A percentile compares a stretch with the other conserved stretches of the same genome.
phyloP scores from a whole-genome alignment of 2,113 vertebrate genomes.

The Ornithorhynchus anatinus region DNA sequence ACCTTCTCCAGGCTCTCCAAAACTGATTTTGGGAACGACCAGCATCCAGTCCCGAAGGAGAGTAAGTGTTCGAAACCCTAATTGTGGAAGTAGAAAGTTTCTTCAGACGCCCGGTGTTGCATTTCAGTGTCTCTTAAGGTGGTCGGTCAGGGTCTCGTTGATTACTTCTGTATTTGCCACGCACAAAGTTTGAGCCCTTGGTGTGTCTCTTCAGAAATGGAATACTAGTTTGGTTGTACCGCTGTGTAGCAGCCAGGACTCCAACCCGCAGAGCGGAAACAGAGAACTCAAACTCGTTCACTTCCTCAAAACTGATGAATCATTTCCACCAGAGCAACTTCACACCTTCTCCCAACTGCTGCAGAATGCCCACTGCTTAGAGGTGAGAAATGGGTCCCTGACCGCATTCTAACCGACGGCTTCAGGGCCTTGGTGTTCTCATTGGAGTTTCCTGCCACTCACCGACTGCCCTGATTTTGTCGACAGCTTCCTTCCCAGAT shows the following conservation, averaged over 20 bases:
- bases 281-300: background rate
- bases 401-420: background rate
- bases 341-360: conserved; percentile 83
- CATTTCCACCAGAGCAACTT: conserved; percentile 81
- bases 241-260: background rate
- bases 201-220: conserved; percentile 77
- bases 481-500: conserved; percentile 91
- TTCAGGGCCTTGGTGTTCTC: background rate
- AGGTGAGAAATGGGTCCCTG: conserved; percentile 73
- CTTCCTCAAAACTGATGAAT: background rate
- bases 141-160: no score
- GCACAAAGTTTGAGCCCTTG: no score
- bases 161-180: no score
- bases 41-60: conserved; percentile 52
- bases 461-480: conserved; percentile 2
- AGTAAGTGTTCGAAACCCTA: conserved; percentile 56
- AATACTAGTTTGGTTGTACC: conserved; percentile 68
- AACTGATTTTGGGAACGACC: conserved; percentile 10
- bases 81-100: no score
- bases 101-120: no score
- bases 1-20: conserved; percentile 12
- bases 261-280: background rate
- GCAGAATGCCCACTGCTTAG: conserved; percentile 82
- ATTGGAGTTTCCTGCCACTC: conserved; percentile 4
- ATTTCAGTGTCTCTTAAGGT: no score